Evolutionary conservation across 2,797 vertebrate genomes (phyloP).

Genomic region (Peromyscus nudipes): DNA sequence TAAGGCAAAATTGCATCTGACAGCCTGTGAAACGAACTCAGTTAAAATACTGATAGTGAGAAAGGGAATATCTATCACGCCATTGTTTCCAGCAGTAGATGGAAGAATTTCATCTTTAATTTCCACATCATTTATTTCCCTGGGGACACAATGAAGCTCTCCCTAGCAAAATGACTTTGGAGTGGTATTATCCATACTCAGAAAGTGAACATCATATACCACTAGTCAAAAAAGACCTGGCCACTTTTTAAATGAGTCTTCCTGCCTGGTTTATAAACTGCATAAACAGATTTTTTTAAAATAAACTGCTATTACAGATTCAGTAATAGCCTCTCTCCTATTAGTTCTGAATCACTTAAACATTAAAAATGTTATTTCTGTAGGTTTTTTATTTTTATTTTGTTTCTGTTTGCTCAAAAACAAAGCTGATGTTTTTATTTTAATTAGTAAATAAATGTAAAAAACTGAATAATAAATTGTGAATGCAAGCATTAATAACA

Average conservation of each 20-base stretch:
- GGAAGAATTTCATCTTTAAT: neutral
- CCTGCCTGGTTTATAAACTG: neutral
- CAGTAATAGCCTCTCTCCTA: neutral
- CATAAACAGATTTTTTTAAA: neutral
- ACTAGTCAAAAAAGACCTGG: slow-evolving; percentile 1
- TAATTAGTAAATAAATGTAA: neutral
- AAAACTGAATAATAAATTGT: neutral
- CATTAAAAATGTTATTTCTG: neutral
- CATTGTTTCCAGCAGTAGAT: neutral
- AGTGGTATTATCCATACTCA: neutral
- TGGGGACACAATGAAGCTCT: neutral
- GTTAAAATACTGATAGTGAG: slow-evolving; percentile 8
- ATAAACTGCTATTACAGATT: neutral
- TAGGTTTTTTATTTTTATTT: neutral
- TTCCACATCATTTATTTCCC: slow-evolving; percentile 1
- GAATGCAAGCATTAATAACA: neutral
- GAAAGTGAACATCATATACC: neutral
- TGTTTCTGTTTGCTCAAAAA: neutral
- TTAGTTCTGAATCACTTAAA: neutral
- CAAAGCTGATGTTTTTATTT: neutral
- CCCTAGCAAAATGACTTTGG: neutral
- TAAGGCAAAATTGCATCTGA: neutral
- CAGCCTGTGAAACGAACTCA: slow-evolving; percentile 27
- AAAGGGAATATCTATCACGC: neutral
- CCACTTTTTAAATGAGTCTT: neutral